Conservation (phyloP, 2,797 vertebrate species). For the Poeciliopsis infans region DNA sequence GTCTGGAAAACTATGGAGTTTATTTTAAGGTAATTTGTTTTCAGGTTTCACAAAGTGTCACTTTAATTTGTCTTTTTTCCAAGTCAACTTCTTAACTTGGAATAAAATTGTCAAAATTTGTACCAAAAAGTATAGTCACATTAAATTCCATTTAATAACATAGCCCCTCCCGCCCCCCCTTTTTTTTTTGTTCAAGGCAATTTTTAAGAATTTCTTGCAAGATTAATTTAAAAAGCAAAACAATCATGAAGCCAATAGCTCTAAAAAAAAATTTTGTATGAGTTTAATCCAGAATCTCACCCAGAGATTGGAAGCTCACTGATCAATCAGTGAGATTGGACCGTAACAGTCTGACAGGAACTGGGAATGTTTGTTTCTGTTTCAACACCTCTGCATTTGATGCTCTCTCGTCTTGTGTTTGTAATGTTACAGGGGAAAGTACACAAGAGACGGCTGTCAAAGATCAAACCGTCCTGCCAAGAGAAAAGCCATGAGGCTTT, state of each 20-base stretch:
- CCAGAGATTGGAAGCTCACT: not conserved
- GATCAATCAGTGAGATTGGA: not conserved
- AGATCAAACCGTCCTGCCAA: slow-evolving; percentile 51
- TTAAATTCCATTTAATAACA: too few species aligned
- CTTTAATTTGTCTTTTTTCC: not conserved
- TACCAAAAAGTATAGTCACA: too few species aligned
- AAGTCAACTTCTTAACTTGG: not conserved
- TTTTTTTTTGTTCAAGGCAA: too few species aligned
- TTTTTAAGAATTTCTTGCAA: not conserved
- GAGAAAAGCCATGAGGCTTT: slow-evolving; percentile 43
- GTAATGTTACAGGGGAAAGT: slow-evolving; percentile 28
- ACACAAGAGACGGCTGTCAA: not conserved
- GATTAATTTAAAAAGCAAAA: not conserved
- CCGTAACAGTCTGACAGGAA: not conserved
- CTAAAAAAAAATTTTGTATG: too few species aligned
- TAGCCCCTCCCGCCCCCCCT: accelerated
- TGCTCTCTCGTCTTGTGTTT: not conserved
- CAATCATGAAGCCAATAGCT: not conserved
- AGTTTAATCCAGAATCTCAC: too few species aligned
- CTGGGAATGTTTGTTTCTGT: not conserved
- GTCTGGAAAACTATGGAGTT: not conserved
- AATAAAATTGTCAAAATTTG: too few species aligned
- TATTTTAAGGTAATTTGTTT: not conserved
- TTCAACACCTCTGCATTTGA: not conserved
- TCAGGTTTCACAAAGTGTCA: not conserved